Conservation (phyloP, 2,797 vertebrate species). For the Coregonus ussuriensis region DNA sequence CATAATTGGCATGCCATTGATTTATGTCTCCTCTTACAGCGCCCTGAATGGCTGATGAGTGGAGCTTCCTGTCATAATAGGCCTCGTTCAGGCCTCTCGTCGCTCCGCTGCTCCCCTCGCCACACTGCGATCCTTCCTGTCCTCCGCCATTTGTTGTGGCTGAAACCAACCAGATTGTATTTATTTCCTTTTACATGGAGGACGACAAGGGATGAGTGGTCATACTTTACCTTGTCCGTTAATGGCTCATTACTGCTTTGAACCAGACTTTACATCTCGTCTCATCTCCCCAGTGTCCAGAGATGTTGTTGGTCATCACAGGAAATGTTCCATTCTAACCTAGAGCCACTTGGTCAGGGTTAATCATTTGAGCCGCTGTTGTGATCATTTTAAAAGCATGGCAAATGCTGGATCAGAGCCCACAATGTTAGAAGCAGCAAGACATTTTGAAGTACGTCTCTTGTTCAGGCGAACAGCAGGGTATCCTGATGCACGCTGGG, state of each 20-base stretch:
- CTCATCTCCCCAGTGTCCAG: constrained; percentile 13
- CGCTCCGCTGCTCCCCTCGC: constrained; percentile 46
- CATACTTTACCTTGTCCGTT: constrained; percentile 45
- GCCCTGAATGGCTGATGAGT: constrained; percentile 73
- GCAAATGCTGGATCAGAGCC: background rate
- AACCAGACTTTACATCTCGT: constrained; percentile 21
- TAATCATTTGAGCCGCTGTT: constrained; percentile 52
- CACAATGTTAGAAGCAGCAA: background rate
- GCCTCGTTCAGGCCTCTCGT: constrained; percentile 58
- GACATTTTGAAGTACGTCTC: constrained; percentile 35
- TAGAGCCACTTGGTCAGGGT: constrained; percentile 44
- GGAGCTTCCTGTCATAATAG: constrained; percentile 74
- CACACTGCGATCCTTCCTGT: constrained; percentile 49
- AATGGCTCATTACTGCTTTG: constrained; percentile 48
- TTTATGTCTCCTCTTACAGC: constrained; percentile 77
- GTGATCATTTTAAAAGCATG: background rate
- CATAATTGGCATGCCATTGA: constrained; percentile 78
- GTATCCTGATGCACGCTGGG: constrained; percentile 40
- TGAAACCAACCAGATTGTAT: constrained; percentile 62
- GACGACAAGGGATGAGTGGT: constrained; percentile 52
- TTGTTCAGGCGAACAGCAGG: constrained; percentile 41
- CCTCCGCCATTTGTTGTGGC: constrained; percentile 64
- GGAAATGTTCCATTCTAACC: constrained; percentile 37
- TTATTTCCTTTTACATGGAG: constrained; percentile 60
- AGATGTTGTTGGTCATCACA: constrained; percentile 53